Conservation (phyloP, 2,113 vertebrate species). For the Psephotus haematonotus region DNA sequence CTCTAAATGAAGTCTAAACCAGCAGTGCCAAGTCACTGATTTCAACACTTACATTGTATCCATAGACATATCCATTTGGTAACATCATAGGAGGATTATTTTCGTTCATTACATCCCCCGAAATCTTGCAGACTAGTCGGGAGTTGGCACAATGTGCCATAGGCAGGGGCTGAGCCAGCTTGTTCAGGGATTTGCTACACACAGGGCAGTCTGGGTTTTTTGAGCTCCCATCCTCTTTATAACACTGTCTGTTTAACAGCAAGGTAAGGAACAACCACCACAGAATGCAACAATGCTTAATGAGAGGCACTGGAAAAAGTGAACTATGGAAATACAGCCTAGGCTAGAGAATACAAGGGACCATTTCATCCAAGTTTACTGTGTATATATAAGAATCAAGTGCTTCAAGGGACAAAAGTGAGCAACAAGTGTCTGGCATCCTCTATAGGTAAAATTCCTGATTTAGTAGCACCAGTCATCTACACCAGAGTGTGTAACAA, state of each 20-base stretch:
- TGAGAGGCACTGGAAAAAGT: too few relatives aligned
- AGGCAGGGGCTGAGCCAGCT: constrained; percentile 94
- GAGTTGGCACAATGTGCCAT: constrained; percentile 99
- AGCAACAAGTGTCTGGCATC: neutral
- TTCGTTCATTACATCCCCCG: constrained; percentile 99
- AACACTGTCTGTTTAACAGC: constrained; percentile 88
- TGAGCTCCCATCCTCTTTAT: constrained; percentile 97
- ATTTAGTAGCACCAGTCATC: neutral
- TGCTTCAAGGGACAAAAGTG: neutral
- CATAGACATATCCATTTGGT: constrained; percentile 98
- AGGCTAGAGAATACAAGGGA: neutral
- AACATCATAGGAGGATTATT: constrained; percentile 99
- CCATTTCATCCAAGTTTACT: neutral
- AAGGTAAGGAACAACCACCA: constrained; percentile 64
- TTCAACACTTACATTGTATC: constrained; percentile 91
- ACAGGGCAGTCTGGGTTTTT: constrained; percentile 99
- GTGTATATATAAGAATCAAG: neutral
- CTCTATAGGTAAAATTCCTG: neutral
- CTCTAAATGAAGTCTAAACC: neutral
- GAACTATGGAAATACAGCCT: neutral
- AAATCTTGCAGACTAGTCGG: constrained; percentile 98
- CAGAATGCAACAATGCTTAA: neutral
- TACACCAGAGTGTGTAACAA: neutral
- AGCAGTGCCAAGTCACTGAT: neutral
- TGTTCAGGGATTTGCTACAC: constrained; percentile 98